Evolutionary conservation across 1,140 invertebrate genomes (phyloP), one percentile per base, ranked within the genome.

Genomic region (Drosophila busckii): DNA sequence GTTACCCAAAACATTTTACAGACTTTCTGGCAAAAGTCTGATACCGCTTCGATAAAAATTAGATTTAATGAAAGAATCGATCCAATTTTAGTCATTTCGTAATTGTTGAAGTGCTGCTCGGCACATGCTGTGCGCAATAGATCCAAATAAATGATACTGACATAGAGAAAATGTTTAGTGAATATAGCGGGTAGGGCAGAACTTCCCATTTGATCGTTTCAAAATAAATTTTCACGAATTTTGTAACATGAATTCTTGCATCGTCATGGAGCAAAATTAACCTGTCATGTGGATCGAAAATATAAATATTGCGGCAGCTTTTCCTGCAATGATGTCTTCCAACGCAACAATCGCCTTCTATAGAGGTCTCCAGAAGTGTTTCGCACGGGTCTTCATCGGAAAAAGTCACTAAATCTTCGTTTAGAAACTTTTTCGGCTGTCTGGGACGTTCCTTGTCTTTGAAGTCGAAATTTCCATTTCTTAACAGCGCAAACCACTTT

Each of bases 101-200:
- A 34, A 60, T 78, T 40, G 44, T 23, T 8, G 22, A 23, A 23
- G 22, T 23, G 22, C 22, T 23, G 22, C 22, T 23, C n/a, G 22
- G 4, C 4, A 23, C 22, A 23, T 4, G 22, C 22, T 8, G 8
- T 23, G 4, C 22, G 22, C 22, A 4, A 23, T 23, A n/a, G 22
- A 8, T 8, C 22, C 22, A 8, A 23, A 23, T 8, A 23, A 23
- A 8, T 23, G 22, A 8, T 59, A 85, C 29, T 84, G 64, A n/a
- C 44, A 62, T 22, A 61, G 69, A 16, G 71, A n/a, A 48, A 28
- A 78, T 54, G 42, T 75, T 63, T 59, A 70, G 66, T 10, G 42
- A 54, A 62, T 76, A 71, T 22, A 59, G 56, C 15, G 68, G 64
- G 53, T 71, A 56, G 19, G 32, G 34, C 48, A 67, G 17, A 17